Base-by-base conservation (phyloP, 2,888 invertebrate species). In the Pachydiplax longipennis region DNA sequence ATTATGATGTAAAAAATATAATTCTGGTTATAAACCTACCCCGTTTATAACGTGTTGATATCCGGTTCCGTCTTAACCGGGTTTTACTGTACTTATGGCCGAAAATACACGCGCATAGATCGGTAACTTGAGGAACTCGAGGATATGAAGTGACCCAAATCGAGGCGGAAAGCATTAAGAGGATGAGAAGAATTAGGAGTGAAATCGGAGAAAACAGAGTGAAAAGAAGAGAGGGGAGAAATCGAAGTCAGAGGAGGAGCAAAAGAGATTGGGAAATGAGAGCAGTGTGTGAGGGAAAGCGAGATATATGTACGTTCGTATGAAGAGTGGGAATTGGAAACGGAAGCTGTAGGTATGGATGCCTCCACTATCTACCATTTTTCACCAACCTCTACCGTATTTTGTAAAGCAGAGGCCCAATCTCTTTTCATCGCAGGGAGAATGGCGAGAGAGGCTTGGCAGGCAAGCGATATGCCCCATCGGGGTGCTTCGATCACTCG, bases 291-390 rank as follows among this genome's bases (percentile, higher is more conserved):
- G 83, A 83, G 83, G 22, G 48, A 31, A 31, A 48, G 58, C 58
- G 83, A 53, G 83, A 48, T 83, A 53, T 83, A 83, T 83, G 48
- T 44, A 82, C n/a, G 82, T 25, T 25, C 48, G 53, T 83, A 53
- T 83, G 82, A 83, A 83, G 58, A 83, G 58, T 35, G 8, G 53
- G 83, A 83, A 83, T 83, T 83, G 83, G 35, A n/a, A 58, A 58
- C 83, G 83, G 83, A 53, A 31, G 83, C 31, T 31, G 83, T 58
- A 35, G 58, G 83, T 13, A 25, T 48, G 35, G 35, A 35, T 31
- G 2, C 65, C 65, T 65, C 65, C 25, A n/a, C 65, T n/a, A 65
- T 65, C 65, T 25, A 25, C 65, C 65, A 65, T 65, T 65, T 65
- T 65, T 65, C 65, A 65, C 65, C 61, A 61, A 61, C 61, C 61